phyloP scores from a whole-genome alignment of 2,113 vertebrate genomes.

The Hydrolagus affinis region DNA sequence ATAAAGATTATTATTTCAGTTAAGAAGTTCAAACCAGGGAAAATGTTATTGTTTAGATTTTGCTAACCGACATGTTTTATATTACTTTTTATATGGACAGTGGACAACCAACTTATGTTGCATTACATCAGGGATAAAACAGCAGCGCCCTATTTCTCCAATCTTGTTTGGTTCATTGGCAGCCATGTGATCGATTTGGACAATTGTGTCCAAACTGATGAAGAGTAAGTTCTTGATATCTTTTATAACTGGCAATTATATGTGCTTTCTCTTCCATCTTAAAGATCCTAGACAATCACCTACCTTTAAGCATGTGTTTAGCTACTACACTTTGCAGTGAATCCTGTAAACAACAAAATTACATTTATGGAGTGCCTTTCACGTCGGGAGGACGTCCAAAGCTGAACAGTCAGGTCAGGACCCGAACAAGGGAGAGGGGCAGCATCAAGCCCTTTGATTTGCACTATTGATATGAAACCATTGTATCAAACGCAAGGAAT shows the following conservation, averaged over 20 bases:
- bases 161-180: slow-evolving; percentile 97
- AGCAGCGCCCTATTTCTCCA: slow-evolving; percentile 95
- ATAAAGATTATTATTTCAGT: background rate
- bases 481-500: too few species aligned
- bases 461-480: too few species aligned
- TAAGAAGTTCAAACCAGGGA: background rate
- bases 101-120: slow-evolving; percentile 98
- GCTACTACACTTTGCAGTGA: too few species aligned
- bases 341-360: too few species aligned
- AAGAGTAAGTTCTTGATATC: slow-evolving; percentile 74
- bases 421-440: too few species aligned
- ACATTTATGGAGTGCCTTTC: too few species aligned
- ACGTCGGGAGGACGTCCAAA: too few species aligned
- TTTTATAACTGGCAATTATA: background rate
- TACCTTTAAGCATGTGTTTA: too few species aligned
- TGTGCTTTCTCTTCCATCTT: too few species aligned
- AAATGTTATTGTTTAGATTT: slow-evolving; percentile 15
- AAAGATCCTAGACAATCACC: too few species aligned
- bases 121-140: slow-evolving; percentile 97
- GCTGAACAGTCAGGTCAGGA: too few species aligned
- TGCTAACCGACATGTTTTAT: slow-evolving; percentile 29
- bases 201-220: slow-evolving; percentile 93
- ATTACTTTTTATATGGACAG: slow-evolving; percentile 46
- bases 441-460: too few species aligned
- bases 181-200: slow-evolving; percentile 96